Conservation (phyloP, 2,113 vertebrate genomes). For the Malurus alboscapulatus region DNA sequence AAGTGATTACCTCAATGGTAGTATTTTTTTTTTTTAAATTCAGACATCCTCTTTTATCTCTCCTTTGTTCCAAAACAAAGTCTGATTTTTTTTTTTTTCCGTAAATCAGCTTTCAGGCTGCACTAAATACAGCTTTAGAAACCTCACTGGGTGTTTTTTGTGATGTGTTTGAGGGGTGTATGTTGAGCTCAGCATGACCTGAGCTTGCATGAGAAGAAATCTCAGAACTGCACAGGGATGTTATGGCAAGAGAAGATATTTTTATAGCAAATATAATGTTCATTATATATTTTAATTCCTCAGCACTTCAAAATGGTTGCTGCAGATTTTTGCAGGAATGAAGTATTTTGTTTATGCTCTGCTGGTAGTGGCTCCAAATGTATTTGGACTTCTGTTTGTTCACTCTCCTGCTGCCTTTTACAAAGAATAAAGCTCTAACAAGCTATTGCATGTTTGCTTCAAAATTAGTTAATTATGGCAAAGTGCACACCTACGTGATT, state of each 20-base stretch:
- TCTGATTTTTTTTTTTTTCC: neutral
- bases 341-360: neutral
- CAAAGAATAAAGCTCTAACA: neutral
- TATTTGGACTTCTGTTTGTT: neutral
- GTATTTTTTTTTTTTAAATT: neutral
- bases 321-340: neutral
- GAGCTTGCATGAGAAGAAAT: neutral
- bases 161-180: neutral
- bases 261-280: neutral
- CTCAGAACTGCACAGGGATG: neutral
- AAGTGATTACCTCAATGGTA: neutral
- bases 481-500: neutral
- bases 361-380: neutral
- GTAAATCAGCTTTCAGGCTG: neutral
- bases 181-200: neutral
- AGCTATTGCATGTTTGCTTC: neutral
- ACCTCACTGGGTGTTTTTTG: neutral
- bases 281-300: neutral
- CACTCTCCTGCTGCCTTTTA: neutral
- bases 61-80: neutral
- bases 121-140: neutral
- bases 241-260: neutral
- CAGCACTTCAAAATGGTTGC: neutral
- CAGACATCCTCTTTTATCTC: neutral
- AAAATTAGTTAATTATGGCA: neutral